phyloP scores from a whole-genome alignment of 2,888 invertebrate genomes.

The Lithophane semibrunnea region DNA sequence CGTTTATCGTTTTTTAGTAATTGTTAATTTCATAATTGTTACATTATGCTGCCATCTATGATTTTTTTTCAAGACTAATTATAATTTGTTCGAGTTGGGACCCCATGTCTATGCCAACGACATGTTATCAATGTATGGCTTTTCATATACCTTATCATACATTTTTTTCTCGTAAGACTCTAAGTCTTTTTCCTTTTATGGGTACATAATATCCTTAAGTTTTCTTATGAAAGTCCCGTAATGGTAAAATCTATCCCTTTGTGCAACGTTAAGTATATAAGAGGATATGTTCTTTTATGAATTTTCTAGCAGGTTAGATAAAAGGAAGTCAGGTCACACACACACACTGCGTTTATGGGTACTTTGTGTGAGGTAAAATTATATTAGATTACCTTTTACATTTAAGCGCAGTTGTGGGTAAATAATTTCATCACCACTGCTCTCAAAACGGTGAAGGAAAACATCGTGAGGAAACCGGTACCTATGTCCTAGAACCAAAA shows the following conservation, averaged over 20 bases:
- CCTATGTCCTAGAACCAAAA: too few relatives aligned
- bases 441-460: too few relatives aligned
- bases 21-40: too few relatives aligned
- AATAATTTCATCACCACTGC: too few relatives aligned
- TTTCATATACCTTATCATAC: neutral
- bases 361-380: conserved; percentile 3
- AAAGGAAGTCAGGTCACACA: too few relatives aligned
- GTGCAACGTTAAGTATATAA: conserved; percentile 19
- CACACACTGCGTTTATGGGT: neutral
- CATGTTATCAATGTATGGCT: neutral
- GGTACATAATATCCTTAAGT: conserved; percentile 24
- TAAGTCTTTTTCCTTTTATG: conserved; percentile 10
- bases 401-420: too few relatives aligned
- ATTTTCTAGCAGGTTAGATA: conserved; percentile 31
- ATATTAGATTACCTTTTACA: conserved; percentile 3
- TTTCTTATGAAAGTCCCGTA: conserved; percentile 7
- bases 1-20: too few relatives aligned
- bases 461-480: too few relatives aligned
- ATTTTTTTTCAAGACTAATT: too few relatives aligned
- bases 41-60: too few relatives aligned
- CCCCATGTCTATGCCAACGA: too few relatives aligned
- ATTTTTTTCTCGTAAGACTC: neutral
- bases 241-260: conserved; percentile 17
- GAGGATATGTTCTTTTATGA: conserved; percentile 42
- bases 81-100: too few relatives aligned